Conservation (phyloP, 1,140 invertebrate species). For the Lanistes nyassanus region DNA sequence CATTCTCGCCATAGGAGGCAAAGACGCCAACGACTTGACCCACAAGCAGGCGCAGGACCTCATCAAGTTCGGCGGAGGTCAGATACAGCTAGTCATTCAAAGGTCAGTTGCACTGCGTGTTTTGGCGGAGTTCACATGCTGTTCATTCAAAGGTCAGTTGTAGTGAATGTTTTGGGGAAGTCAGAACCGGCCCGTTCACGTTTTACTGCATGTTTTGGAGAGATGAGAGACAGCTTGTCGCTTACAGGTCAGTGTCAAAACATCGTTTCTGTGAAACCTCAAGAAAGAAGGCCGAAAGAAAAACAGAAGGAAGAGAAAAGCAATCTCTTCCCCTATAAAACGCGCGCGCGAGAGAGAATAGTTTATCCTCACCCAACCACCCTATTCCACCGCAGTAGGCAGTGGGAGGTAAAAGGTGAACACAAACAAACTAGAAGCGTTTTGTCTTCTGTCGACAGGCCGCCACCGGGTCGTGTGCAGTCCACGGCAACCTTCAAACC, state of each 20-base stretch:
- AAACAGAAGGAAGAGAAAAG: neutral
- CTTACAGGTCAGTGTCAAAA: too few species aligned
- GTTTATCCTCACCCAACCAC: too few species aligned
- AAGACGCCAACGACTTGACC: constrained; percentile 83
- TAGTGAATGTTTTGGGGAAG: too few species aligned
- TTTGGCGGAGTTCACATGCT: neutral
- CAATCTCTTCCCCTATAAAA: neutral
- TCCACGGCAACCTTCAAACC: constrained; percentile 19
- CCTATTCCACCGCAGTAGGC: too few species aligned
- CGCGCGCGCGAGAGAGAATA: too few species aligned
- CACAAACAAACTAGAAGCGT: neutral
- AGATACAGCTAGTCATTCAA: constrained; percentile 54
- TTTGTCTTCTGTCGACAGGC: constrained; percentile 15
- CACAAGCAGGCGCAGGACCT: constrained; percentile 91
- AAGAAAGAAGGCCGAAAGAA: neutral
- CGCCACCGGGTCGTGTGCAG: constrained; percentile 25
- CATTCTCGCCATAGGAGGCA: constrained; percentile 87
- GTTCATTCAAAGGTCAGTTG: neutral
- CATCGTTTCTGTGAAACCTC: too few species aligned
- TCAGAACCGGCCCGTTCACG: too few species aligned
- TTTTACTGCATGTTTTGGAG: too few species aligned
- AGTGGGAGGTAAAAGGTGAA: neutral
- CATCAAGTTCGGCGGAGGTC: constrained; percentile 79
- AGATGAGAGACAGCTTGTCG: too few species aligned
- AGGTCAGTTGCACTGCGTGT: constrained; percentile 45